phyloP scores from a whole-genome alignment of 1,140 invertebrate species.

The Macrocentrus cingulum region DNA sequence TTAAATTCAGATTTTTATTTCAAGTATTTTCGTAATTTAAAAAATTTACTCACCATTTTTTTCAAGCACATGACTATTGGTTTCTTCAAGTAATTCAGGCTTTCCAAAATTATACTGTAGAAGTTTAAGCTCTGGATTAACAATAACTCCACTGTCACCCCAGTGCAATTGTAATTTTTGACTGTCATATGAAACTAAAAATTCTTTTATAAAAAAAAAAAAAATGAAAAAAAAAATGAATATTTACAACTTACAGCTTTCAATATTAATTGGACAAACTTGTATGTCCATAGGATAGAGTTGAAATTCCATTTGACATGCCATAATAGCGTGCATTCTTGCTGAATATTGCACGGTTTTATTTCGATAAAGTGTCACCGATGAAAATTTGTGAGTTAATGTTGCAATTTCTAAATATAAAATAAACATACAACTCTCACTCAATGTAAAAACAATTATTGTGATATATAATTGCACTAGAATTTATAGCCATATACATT shows the following conservation, averaged over 20 bases:
- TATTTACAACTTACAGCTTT: constrained; percentile 72
- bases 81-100: constrained; percentile 69
- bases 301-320: constrained; percentile 84
- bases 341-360: constrained; percentile 78
- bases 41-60: constrained; percentile 63
- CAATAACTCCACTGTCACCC: constrained; percentile 69
- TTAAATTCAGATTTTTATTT: constrained; percentile 17
- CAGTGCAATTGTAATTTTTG: constrained; percentile 71
- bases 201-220: constrained; percentile 1
- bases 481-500: too few species aligned
- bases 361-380: constrained; percentile 75
- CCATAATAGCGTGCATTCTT: constrained; percentile 79
- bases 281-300: constrained; percentile 84
- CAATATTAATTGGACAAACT: constrained; percentile 77
- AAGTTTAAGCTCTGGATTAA: constrained; percentile 76
- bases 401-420: constrained; percentile 76
- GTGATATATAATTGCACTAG: too few species aligned
- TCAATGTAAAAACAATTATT: too few species aligned
- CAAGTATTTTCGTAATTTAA: neutral
- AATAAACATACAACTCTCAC: too few species aligned
- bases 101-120: constrained; percentile 76
- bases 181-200: constrained; percentile 74
- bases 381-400: constrained; percentile 77
- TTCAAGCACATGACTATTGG: constrained; percentile 69
- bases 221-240: constrained; percentile 21